A percentile compares a stretch with the other conserved stretches of the same genome.
Evolutionary conservation across 2,888 invertebrate genomes (phyloP).

Genomic region (Eupeodes latifasciatus): DNA sequence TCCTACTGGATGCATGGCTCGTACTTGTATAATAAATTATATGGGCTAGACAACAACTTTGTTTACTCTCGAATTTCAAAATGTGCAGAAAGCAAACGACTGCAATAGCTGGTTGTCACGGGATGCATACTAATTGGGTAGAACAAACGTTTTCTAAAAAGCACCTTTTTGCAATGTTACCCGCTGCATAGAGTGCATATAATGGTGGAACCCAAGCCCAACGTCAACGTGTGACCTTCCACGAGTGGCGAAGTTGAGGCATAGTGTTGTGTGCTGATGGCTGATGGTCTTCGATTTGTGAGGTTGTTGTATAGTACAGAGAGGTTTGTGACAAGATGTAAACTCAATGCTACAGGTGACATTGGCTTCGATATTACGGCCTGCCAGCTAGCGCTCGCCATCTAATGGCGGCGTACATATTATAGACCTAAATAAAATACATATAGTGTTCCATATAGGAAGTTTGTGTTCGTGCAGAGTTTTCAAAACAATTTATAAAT

Average conservation of each 20-base stretch:
- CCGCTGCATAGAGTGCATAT: slow-evolving; percentile 36
- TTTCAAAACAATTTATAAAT: background rate
- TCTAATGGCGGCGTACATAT: too few relatives aligned
- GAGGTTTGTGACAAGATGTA: slow-evolving; percentile 22
- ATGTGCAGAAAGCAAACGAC: slow-evolving; percentile 73
- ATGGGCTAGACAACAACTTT: slow-evolving; percentile 67
- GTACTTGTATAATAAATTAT: slow-evolving; percentile 50
- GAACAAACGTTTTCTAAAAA: slow-evolving; percentile 75
- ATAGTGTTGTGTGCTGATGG: too few relatives aligned
- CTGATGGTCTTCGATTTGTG: background rate
- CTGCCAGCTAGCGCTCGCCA: too few relatives aligned
- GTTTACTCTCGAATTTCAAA: slow-evolving; percentile 66
- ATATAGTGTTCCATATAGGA: background rate
- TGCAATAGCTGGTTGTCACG: slow-evolving; percentile 75
- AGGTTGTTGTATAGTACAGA: background rate
- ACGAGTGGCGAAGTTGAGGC: too few relatives aligned
- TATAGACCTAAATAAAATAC: too few relatives aligned
- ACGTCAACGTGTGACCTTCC: too few relatives aligned
- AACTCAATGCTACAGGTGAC: slow-evolving; percentile 64
- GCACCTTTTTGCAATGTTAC: slow-evolving; percentile 64
- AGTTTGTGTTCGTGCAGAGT: background rate
- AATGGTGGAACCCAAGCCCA: too few relatives aligned
- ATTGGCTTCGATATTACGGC: slow-evolving; percentile 11
- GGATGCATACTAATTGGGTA: slow-evolving; percentile 77
- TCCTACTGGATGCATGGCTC: slow-evolving; percentile 42